Percentiles rank a stretch among this genome's conserved stretches.
Evolutionary conservation across 2,888 invertebrate genomes (phyloP).

Genomic region (Lasioglossum vierecki): DNA sequence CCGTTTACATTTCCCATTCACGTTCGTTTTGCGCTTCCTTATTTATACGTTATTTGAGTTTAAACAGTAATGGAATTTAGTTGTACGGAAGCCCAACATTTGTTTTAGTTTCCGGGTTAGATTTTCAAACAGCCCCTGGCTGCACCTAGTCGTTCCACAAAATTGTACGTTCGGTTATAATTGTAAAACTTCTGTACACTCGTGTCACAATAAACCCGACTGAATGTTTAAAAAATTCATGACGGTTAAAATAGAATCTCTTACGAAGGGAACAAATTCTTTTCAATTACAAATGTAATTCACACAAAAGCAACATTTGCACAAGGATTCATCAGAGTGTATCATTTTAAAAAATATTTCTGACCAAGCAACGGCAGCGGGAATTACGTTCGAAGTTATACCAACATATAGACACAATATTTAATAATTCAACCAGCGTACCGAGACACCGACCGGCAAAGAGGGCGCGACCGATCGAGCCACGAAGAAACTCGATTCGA

Average conservation of each 20-base stretch:
- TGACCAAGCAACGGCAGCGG: background rate
- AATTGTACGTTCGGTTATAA: background rate
- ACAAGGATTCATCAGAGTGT: no score
- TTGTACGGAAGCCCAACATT: background rate
- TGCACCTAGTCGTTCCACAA: background rate
- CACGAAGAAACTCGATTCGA: slow-evolving; percentile 22
- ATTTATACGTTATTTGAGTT: background rate
- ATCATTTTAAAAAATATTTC: no score
- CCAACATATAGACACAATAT: background rate
- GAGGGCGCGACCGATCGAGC: slow-evolving; percentile 1
- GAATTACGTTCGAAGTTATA: background rate
- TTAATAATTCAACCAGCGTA: slow-evolving; percentile 35
- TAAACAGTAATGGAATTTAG: background rate
- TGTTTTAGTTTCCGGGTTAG: background rate
- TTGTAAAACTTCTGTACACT: background rate
- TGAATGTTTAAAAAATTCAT: no score
- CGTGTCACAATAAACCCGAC: no score
- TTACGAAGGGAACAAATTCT: no score
- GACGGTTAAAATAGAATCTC: no score
- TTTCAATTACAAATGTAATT: no score
- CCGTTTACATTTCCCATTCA: background rate
- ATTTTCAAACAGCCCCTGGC: background rate
- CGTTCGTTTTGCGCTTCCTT: background rate
- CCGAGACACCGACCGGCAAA: background rate
- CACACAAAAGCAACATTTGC: no score